phyloP scores from a whole-genome alignment of 2,113 vertebrate species.

The Hydrochoerus hydrochaeris region DNA sequence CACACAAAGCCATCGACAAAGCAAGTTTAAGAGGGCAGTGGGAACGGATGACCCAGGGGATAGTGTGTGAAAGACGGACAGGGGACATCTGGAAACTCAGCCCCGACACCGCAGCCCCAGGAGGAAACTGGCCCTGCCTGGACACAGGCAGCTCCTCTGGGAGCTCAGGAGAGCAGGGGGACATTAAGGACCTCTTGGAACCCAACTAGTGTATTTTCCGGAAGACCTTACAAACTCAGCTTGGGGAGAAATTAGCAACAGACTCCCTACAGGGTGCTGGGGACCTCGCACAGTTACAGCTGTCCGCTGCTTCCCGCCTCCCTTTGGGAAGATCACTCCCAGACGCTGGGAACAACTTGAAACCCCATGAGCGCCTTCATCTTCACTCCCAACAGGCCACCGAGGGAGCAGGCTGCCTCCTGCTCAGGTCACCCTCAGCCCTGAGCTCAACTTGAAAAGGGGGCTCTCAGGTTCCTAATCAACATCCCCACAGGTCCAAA shows the following conservation, averaged over 20 bases:
- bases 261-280: neutral
- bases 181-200: neutral
- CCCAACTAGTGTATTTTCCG: neutral
- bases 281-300: neutral
- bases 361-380: neutral
- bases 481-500: neutral
- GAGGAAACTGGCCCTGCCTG: neutral
- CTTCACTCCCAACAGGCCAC: neutral
- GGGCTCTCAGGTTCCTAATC: neutral
- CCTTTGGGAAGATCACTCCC: neutral
- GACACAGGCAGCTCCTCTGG: neutral
- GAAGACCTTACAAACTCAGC: neutral
- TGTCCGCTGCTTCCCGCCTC: neutral
- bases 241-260: neutral
- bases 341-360: neutral
- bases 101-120: too few relatives aligned
- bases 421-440: neutral
- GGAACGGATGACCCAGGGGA: neutral
- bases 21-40: neutral
- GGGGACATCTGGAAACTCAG: neutral
- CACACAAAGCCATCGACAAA: neutral
- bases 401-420: neutral
- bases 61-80: neutral
- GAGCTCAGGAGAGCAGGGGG: neutral
- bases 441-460: neutral